phyloP scores from a whole-genome alignment of 2,888 invertebrate genomes.

The Selenia dentaria region DNA sequence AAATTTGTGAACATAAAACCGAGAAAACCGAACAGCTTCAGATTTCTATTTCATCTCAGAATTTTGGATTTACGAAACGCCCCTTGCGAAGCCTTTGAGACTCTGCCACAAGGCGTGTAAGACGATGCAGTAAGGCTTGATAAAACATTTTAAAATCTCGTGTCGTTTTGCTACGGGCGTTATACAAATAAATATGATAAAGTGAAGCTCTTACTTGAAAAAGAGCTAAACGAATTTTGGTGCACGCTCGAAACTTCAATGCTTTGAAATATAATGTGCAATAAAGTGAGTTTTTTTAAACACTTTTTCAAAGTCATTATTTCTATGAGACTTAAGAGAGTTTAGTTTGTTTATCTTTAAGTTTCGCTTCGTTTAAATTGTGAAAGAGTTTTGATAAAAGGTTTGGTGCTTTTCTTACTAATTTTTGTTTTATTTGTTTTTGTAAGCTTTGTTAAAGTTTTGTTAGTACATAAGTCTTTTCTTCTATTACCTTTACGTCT shows the following conservation, averaged over 20 bases:
- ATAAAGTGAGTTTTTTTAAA: neutral
- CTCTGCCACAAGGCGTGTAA: neutral
- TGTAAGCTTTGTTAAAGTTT: no score
- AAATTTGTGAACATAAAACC: no score
- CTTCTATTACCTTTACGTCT: no score
- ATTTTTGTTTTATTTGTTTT: no score
- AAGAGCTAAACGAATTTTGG: neutral
- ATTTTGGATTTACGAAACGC: neutral
- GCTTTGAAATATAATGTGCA: neutral
- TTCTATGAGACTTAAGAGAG: no score
- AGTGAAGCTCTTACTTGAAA: neutral
- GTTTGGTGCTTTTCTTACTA: no score
- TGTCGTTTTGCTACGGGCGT: neutral
- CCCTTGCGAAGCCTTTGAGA: neutral
- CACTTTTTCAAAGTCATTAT: no score
- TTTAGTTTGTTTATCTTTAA: no score
- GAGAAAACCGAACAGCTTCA: neutral
- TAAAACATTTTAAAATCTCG: conserved; percentile 2
- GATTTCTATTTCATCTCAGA: neutral
- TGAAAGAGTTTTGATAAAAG: no score
- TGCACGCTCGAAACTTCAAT: neutral
- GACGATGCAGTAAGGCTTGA: neutral
- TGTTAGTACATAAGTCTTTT: no score
- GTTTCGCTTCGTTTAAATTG: no score
- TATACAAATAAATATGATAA: conserved; percentile 4